These are phyloP conservation scores for Pelusios castaneus DNA, from an alignment of 2,113 vertebrate species.

Conservation along the genomic window DNA sequence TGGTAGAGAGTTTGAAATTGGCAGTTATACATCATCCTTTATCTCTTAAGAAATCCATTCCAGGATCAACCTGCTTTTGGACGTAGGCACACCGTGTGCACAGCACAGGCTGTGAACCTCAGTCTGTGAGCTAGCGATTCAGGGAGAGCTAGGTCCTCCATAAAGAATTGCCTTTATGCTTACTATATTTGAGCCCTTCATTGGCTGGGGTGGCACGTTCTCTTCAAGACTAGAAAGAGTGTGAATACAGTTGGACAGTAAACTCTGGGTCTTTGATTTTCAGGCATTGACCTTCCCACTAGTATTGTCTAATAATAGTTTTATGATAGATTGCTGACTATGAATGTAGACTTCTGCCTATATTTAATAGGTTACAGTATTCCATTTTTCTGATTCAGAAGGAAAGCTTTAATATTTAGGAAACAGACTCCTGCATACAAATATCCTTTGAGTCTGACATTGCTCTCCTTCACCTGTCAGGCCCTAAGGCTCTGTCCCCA, in stretches of 20 bases:
- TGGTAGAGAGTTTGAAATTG: background rate
- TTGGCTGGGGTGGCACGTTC: accelerated
- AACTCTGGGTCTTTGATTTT: accelerated
- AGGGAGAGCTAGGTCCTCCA: background rate
- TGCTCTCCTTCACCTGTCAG: background rate
- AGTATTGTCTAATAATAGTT: accelerated
- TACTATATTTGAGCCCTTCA: background rate
- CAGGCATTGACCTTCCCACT: background rate
- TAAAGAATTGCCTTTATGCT: accelerated
- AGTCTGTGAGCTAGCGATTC: background rate
- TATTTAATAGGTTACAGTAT: accelerated
- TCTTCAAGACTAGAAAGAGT: accelerated
- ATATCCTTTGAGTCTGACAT: background rate
- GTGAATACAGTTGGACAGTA: accelerated
- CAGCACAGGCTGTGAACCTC: background rate
- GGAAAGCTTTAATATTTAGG: background rate
- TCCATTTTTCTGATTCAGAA: background rate
- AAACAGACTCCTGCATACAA: background rate
- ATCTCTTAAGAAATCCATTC: background rate
- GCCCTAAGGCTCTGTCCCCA: background rate
- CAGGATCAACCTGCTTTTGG: background rate
- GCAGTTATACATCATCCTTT: background rate
- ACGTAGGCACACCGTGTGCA: background rate
- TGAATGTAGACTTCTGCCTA: background rate
- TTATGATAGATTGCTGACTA: background rate